Percentiles rank a stretch among this genome's conserved stretches.
Conservation (phyloP, 2,888 invertebrate species). For the Cetonia aurata region DNA sequence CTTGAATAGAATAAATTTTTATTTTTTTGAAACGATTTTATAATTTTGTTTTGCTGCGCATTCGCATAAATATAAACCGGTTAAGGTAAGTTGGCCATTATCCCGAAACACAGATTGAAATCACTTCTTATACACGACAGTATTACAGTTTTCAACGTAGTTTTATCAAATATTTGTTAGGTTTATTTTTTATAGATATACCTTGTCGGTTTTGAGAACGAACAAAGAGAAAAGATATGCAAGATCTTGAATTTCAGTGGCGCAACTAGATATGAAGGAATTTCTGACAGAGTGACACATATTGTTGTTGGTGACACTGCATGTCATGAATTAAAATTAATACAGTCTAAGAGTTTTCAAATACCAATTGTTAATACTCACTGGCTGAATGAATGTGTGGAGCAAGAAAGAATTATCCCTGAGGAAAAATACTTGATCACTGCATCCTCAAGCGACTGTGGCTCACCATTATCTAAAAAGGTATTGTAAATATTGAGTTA, state of each 20-base stretch:
- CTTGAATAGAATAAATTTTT: too few species aligned
- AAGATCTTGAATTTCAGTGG: constrained; percentile 82
- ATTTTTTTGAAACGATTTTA: too few species aligned
- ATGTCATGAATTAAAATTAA: constrained; percentile 66
- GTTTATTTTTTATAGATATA: constrained; percentile 70
- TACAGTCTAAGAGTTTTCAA: constrained; percentile 53
- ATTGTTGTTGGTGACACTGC: constrained; percentile 78
- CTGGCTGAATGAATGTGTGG: constrained; percentile 84
- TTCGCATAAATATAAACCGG: too few species aligned
- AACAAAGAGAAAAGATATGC: constrained; percentile 76
- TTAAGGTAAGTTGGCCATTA: too few species aligned
- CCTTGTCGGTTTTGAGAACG: constrained; percentile 75
- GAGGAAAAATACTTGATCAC: constrained; percentile 67
- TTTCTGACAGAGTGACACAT: constrained; percentile 85
- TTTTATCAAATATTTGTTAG: background rate
- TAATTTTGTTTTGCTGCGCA: too few species aligned
- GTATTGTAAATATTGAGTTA: constrained; percentile 56
- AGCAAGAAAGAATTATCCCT: constrained; percentile 70
- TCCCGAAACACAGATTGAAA: too few species aligned
- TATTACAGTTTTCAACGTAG: too few species aligned
- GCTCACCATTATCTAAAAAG: constrained; percentile 74
- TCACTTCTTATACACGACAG: too few species aligned
- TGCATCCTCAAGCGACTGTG: constrained; percentile 45
- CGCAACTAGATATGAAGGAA: constrained; percentile 83
- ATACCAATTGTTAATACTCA: constrained; percentile 74